A percentile compares a stretch with the other conserved stretches of the same genome.
Evolutionary conservation across 2,797 vertebrate genomes (phyloP).

Genomic region (Potorous gilbertii): DNA sequence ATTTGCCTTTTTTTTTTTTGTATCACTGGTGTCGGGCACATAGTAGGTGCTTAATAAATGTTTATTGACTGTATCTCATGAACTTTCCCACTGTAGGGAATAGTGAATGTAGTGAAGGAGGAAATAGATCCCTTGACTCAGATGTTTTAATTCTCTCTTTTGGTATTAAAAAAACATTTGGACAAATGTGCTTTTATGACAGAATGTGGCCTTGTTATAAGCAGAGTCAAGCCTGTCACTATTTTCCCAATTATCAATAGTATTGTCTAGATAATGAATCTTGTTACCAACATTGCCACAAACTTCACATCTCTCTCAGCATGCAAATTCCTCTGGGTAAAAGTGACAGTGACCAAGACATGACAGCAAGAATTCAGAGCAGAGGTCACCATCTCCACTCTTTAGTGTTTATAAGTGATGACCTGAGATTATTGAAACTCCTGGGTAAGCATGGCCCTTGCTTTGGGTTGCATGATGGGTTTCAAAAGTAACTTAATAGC

Average conservation of each 20-base stretch:
- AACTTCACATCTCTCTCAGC: background rate
- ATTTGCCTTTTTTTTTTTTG: background rate
- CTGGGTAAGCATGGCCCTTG: background rate
- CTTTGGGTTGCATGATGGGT: background rate
- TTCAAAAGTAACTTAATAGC: background rate
- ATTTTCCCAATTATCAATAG: background rate
- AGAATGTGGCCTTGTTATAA: background rate
- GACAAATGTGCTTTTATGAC: background rate
- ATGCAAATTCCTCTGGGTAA: background rate
- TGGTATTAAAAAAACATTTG: background rate
- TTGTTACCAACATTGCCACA: background rate
- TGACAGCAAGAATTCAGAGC: background rate
- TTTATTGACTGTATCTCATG: background rate
- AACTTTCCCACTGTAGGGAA: background rate
- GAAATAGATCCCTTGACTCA: background rate
- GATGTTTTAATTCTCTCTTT: background rate
- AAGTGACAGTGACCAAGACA: background rate
- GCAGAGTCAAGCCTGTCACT: background rate
- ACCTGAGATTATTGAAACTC: background rate
- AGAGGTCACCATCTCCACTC: background rate
- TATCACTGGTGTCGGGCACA: background rate
- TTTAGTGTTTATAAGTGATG: background rate
- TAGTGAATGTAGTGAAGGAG: background rate
- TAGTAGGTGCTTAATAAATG: background rate
- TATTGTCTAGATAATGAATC: background rate